phyloP scores from a whole-genome alignment of 2,113 vertebrate genomes.

The Fregetta grallaria region DNA sequence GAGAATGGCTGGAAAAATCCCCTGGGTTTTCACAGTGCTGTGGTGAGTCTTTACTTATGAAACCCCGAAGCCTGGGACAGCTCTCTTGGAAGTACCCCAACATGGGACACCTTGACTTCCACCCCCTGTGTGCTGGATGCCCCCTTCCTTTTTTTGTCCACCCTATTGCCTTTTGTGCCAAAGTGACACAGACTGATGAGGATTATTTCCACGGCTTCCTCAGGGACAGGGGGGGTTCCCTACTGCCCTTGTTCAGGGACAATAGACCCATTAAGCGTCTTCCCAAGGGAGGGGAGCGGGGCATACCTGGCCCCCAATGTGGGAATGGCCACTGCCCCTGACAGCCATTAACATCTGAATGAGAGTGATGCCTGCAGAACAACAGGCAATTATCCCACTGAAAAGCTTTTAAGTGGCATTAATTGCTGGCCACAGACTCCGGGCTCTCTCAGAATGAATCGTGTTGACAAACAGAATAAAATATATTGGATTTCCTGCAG shows the following conservation, averaged over 20 bases:
- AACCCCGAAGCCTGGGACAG: not conserved
- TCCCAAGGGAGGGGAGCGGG: not conserved
- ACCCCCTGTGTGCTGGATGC: not conserved
- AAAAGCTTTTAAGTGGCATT: conserved; percentile 70
- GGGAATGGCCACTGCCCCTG: conserved; percentile 52
- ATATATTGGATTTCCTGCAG: conserved; percentile 6
- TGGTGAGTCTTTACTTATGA: too few relatives aligned
- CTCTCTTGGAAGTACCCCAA: not conserved
- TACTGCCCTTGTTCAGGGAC: conserved; percentile 21
- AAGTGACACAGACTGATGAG: conserved; percentile 58
- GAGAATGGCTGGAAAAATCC: not conserved
- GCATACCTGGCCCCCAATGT: conserved; percentile 58
- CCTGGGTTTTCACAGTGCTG: not conserved
- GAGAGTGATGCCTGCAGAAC: conserved; percentile 46
- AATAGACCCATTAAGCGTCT: conserved; percentile 41
- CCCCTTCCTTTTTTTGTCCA: not conserved
- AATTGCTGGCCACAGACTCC: conserved; percentile 48
- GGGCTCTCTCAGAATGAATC: not conserved
- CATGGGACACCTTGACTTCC: conserved; percentile 17
- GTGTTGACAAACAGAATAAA: conserved; percentile 54
- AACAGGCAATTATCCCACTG: conserved; percentile 61
- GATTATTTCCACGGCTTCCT: conserved; percentile 64
- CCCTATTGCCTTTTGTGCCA: conserved; percentile 13
- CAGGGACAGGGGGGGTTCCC: conserved; percentile 16
- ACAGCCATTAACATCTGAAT: conserved; percentile 63